Evolutionary conservation across 2,797 vertebrate genomes (phyloP), one percentile per base, ranked within the genome.

Genomic region (Hydrolagus colliei): DNA sequence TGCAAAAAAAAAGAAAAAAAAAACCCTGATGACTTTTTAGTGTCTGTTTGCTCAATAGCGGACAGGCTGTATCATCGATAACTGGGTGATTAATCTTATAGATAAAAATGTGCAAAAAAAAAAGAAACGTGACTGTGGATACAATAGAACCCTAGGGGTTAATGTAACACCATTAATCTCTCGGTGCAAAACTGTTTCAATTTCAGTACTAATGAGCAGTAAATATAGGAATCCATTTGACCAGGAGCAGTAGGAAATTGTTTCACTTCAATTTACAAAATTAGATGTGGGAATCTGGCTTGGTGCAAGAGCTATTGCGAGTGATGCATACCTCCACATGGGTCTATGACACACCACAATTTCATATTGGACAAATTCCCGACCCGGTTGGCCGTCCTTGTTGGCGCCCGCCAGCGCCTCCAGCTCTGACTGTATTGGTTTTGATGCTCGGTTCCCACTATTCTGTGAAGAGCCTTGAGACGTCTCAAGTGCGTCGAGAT

Each of bases 61-160:
- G 65, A 71, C 12, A 3, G 41, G 41, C 41, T 84, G 65, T 68
- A 41, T 63, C 18, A 84, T 84, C 32, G 16, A 71, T 84, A 71
- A 84, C 79, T 35, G 16, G 16, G 65, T 41, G 32, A 84, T 84
- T 84, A 84, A 84, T 84, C 79, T 68, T 71, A 84, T n/a, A 10
- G 79, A 71, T 65, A 71, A 9, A 84, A 65, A 84, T 84, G 79
- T 71, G 79, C 67, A 84, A 84, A 52, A 27, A 27, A 27, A 27
- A 27, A 71, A 41, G 79, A 84, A 63, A 84, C 71, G 65, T 84
- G 65, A 65, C 35, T 52, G 68, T 41, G 16, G 65, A 68, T 71
- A 84, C 65, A 52, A 84, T 68, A 68, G 65, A 84, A 68, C 79
- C 79, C 65, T 35, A 84, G 65, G 32, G 79, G 65, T 84, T 71